Conservation (phyloP, 1,140 invertebrate species). For the Leptonema lineaticorne region DNA sequence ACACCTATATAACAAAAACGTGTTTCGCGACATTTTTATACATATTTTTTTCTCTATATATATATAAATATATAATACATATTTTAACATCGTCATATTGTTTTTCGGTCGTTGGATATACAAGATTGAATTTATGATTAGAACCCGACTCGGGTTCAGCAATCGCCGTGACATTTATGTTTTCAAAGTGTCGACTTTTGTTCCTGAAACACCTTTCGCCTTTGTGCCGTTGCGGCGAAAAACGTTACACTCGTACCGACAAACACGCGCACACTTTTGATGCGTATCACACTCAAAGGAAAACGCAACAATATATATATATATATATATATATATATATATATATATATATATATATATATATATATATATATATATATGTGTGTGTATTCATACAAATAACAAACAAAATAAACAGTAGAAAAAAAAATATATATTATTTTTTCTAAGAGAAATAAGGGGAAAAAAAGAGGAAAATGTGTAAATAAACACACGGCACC, state of each 20-base stretch:
- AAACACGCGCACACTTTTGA: no score
- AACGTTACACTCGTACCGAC: not conserved
- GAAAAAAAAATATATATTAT: no score
- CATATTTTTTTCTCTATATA: no score
- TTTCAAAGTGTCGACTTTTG: not conserved
- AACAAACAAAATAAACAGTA: no score
- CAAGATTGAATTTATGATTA: slow-evolving; percentile 15
- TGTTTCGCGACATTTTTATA: no score
- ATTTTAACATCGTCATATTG: not conserved
- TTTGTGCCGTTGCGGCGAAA: slow-evolving; percentile 7
- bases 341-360: not conserved
- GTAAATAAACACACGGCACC: no score
- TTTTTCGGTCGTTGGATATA: not conserved
- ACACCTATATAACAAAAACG: no score
- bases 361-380: not conserved
- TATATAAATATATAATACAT: no score
- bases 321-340: not conserved
- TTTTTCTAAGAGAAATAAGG: no score
- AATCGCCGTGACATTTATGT: slow-evolving; percentile 11
- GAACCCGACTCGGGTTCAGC: not conserved
- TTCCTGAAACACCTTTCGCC: not conserved
- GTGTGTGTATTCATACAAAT: not conserved
- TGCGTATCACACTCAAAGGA: not conserved
- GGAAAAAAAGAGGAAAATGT: no score
- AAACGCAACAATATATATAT: not conserved